Base-by-base conservation (phyloP, 2,888 invertebrate genomes). In the Matsumyia berberina region DNA sequence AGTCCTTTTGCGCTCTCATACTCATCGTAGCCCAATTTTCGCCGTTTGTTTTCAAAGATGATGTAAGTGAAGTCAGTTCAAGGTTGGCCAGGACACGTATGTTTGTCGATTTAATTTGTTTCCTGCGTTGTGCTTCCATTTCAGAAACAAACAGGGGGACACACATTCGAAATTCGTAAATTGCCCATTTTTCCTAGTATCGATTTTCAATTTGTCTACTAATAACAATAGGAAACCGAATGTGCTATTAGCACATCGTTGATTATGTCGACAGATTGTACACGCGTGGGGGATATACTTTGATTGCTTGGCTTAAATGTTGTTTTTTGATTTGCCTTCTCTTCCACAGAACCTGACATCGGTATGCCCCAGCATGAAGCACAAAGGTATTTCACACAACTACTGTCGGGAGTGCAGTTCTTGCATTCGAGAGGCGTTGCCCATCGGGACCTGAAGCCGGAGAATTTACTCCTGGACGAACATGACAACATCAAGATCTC, bases 401-500 rank as follows among this genome's bases (percentile, higher is more conserved):
- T 99, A 73, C 93, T 98, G 82, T 92, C 93, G 86, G 99, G 98
- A 19, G 94, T 99, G 86, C 94, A 95, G 88, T 99, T 98, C 93
- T 93, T 99, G 88, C 99, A 99, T 92, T 93, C 93, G 67, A 94
- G 95, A 89, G 99, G 99, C 81, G 95, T 99, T 64, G 96, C 97
- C 9, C 99, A 99, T 92, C 94, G 99, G 88, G 99, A 99, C 93
- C 92, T 99, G 87, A 99, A 99, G 92, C 99, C 99, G 0, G 99
- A 99, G 93, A 99, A 99, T 93, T 93, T 99, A 87, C 94, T 99
- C 69, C 93, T 99, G 39, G 97, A 97, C 92, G 94, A 94, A 80
- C 92, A 94, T 88, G 97, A 98, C 90, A 94, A 95, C 89, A 93
- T 99, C 86, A 99, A 99, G 94, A 97, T 99, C 86, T 96, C 97